Percentiles rank a stretch among this genome's conserved stretches.
phyloP scores from a whole-genome alignment of 2,888 invertebrate species.

The Leptopterna dolabrata region DNA sequence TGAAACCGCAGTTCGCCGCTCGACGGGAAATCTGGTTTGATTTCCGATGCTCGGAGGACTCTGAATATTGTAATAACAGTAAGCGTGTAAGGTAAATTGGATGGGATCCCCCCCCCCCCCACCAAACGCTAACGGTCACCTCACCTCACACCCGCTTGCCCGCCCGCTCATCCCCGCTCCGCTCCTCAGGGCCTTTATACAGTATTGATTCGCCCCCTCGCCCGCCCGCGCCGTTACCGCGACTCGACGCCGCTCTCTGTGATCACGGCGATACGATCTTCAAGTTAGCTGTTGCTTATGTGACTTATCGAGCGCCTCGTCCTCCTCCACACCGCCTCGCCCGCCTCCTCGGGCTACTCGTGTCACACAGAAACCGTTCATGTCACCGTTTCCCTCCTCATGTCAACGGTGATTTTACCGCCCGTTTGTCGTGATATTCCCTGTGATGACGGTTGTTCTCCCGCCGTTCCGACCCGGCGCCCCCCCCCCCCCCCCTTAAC shows the following conservation, averaged over 20 bases:
- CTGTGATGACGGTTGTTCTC: conserved; percentile 1
- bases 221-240: background rate
- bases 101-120: conserved; percentile 15
- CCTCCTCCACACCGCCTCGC: background rate
- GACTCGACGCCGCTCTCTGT: conserved; percentile 7
- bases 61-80: conserved; percentile 14
- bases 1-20: background rate
- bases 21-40: background rate
- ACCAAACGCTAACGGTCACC: background rate
- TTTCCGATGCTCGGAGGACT: background rate
- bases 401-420: background rate
- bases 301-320: conserved; percentile 2
- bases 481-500: too few species aligned
- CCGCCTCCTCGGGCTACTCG: background rate
- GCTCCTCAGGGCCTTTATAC: background rate
- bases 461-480: background rate
- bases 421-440: background rate
- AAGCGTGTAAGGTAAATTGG: conserved; percentile 31
- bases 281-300: conserved; percentile 42
- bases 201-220: conserved; percentile 17
- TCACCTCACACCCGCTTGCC: background rate
- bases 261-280: conserved; percentile 29
- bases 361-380: background rate
- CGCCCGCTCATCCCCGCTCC: background rate
- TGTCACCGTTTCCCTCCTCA: background rate